Evolutionary conservation across 2,888 invertebrate species (phyloP).

Genomic region (Zaprionus obscuricornis): DNA sequence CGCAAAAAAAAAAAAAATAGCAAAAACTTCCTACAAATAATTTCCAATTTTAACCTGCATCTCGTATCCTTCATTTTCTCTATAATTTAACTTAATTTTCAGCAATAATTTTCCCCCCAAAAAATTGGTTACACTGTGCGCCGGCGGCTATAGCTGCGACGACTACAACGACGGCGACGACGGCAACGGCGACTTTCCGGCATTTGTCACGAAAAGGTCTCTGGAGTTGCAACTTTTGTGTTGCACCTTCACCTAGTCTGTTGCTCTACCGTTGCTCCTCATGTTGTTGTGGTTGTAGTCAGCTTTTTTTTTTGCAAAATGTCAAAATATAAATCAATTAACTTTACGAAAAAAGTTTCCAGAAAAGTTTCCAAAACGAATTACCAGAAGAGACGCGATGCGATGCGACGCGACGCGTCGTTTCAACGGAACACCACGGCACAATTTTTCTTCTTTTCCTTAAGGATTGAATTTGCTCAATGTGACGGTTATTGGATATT

Average conservation of each 20-base stretch:
- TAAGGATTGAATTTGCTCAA: not conserved
- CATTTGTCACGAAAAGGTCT: constrained; percentile 76
- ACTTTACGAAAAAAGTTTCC: constrained; percentile 56
- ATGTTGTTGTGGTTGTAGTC: constrained; percentile 25
- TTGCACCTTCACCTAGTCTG: constrained; percentile 45
- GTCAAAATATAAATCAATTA: constrained; percentile 76
- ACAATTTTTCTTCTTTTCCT: not conserved
- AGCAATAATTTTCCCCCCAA: too few relatives aligned
- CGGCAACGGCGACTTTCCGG: constrained; percentile 37
- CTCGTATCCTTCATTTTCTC: too few relatives aligned
- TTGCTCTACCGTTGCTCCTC: constrained; percentile 8
- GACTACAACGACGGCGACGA: constrained; percentile 17
- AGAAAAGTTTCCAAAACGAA: constrained; percentile 46
- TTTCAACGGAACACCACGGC: too few relatives aligned
- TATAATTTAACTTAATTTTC: too few relatives aligned
- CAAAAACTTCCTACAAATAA: too few relatives aligned
- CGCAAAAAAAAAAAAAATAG: constrained; percentile 31
- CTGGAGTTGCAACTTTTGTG: constrained; percentile 60
- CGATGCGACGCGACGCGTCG: too few relatives aligned
- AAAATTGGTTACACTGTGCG: too few relatives aligned
- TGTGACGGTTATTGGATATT: too few relatives aligned
- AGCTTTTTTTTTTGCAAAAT: constrained; percentile 45
- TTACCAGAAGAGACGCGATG: not conserved
- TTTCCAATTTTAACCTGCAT: too few relatives aligned
- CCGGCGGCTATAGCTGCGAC: not conserved